These are phyloP conservation scores for Nezara viridula DNA, from an alignment of 2,888 invertebrate genomes.

Conservation along the genomic window DNA sequence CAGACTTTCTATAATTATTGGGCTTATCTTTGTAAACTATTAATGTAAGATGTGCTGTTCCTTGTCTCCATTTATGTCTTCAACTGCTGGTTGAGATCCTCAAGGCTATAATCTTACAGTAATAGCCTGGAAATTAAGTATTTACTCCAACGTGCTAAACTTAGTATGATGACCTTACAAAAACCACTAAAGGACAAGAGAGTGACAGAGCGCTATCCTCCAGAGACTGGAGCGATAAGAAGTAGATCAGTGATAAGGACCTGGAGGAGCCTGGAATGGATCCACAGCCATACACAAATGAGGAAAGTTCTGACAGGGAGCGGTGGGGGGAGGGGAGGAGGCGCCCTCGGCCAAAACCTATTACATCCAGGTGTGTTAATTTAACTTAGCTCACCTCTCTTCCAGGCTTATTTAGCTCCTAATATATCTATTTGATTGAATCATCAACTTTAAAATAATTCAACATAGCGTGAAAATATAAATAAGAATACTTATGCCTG, in stretches of 20 bases:
- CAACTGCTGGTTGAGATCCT: too few relatives aligned
- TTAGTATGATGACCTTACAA: too few relatives aligned
- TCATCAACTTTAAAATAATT: background rate
- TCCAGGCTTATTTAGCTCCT: too few relatives aligned
- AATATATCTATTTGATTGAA: background rate
- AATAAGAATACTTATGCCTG: too few relatives aligned
- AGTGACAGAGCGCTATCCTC: background rate
- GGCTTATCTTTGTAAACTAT: too few relatives aligned
- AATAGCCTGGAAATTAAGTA: too few relatives aligned
- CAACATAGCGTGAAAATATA: background rate
- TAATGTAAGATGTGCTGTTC: too few relatives aligned
- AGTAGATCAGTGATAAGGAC: background rate
- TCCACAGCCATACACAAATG: constrained; percentile 27
- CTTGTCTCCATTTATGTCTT: too few relatives aligned
- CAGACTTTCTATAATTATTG: too few relatives aligned
- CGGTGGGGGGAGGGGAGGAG: background rate
- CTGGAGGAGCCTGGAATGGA: background rate
- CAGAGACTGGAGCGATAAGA: background rate
- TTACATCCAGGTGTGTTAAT: constrained; percentile 47
- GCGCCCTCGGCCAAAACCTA: background rate
- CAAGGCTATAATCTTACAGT: too few relatives aligned
- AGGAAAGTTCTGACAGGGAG: constrained; percentile 36
- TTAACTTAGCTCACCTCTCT: constrained; percentile 35
- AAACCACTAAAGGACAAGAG: background rate
- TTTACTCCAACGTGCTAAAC: too few relatives aligned